A percentile compares a stretch with the other conserved stretches of the same genome.
phyloP scores from a whole-genome alignment of 2,113 vertebrate species.

The Pterophyllum scalare region DNA sequence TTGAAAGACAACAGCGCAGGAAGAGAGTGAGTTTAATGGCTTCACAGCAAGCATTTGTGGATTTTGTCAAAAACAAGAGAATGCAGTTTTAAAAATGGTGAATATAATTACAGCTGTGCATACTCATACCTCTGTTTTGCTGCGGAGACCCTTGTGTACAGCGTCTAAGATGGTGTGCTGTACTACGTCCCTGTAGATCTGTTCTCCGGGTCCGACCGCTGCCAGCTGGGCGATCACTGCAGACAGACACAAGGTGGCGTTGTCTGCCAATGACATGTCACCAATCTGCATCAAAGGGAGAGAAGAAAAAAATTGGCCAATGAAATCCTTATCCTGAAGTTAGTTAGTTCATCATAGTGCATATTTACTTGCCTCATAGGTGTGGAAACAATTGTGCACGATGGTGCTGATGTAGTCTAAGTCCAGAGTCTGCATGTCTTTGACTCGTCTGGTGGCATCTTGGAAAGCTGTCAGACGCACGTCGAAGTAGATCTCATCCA shows the following conservation, averaged over 20 bases:
- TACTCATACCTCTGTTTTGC: constrained; percentile 87
- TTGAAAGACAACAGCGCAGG: constrained; percentile 58
- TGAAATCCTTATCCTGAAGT: rapidly evolving
- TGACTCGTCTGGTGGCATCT: constrained; percentile 80
- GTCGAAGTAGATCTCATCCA: constrained; percentile 95
- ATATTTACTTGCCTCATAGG: constrained; percentile 85
- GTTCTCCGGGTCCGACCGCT: constrained; percentile 79
- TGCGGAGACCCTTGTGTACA: constrained; percentile 88
- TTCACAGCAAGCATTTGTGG: not conserved
- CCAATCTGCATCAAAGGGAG: constrained; percentile 80
- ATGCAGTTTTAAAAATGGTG: not conserved
- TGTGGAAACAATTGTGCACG: constrained; percentile 95
- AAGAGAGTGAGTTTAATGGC: not conserved
- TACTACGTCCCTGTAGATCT: constrained; percentile 88
- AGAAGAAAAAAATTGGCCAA: not conserved
- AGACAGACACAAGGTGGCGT: constrained; percentile 88
- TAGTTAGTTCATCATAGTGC: too few relatives aligned
- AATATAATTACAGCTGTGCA: not conserved
- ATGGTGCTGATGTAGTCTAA: constrained; percentile 85
- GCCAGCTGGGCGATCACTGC: constrained; percentile 84
- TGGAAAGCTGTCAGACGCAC: constrained; percentile 91
- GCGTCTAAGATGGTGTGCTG: constrained; percentile 88
- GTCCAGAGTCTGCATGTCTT: constrained; percentile 88
- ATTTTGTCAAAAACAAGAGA: not conserved
- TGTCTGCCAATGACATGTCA: constrained; percentile 96